Evolutionary conservation across 2,888 invertebrate species (phyloP).

Genomic region (Papilio demoleus): DNA sequence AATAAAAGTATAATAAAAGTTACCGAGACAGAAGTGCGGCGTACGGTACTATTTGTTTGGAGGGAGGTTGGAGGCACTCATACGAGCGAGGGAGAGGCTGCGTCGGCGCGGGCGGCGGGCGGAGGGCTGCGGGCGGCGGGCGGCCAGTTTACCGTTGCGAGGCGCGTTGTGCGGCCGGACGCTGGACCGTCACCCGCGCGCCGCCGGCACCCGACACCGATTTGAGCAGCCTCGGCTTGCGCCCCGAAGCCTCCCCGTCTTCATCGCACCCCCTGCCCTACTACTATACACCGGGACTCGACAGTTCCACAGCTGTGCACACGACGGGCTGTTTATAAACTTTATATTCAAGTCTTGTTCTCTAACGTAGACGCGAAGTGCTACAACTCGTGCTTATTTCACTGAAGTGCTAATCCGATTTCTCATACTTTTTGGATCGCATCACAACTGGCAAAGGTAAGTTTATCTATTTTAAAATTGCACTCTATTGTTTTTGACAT

Average conservation of each 20-base stretch:
- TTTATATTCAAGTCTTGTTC: slow-evolving; percentile 58
- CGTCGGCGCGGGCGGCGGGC: slow-evolving; percentile 68
- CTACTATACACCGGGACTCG: slow-evolving; percentile 53
- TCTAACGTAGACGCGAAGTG: slow-evolving; percentile 73
- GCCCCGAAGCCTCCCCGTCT: slow-evolving; percentile 48
- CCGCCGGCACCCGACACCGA: slow-evolving; percentile 68
- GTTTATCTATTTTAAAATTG: slow-evolving; percentile 48
- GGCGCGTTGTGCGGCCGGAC: slow-evolving; percentile 83
- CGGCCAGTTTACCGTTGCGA: slow-evolving; percentile 83
- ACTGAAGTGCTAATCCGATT: slow-evolving; percentile 79
- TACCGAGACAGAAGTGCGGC: slow-evolving; percentile 78
- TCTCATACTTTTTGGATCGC: slow-evolving; percentile 78
- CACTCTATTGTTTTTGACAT: slow-evolving; percentile 2
- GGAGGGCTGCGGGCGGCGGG: slow-evolving; percentile 50
- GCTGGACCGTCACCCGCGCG: slow-evolving; percentile 76
- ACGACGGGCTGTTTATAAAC: slow-evolving; percentile 61
- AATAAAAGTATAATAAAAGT: slow-evolving; percentile 79
- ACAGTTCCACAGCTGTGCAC: slow-evolving; percentile 59
- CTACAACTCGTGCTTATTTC: slow-evolving; percentile 77
- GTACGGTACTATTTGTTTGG: slow-evolving; percentile 83
- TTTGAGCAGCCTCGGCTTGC: slow-evolving; percentile 56
- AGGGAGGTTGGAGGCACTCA: slow-evolving; percentile 82
- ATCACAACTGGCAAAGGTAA: slow-evolving; percentile 69
- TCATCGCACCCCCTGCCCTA: slow-evolving; percentile 55
- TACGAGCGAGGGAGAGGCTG: slow-evolving; percentile 80